phyloP scores from a whole-genome alignment of 2,797 vertebrate species.

The Arnoldichthys spilopterus region DNA sequence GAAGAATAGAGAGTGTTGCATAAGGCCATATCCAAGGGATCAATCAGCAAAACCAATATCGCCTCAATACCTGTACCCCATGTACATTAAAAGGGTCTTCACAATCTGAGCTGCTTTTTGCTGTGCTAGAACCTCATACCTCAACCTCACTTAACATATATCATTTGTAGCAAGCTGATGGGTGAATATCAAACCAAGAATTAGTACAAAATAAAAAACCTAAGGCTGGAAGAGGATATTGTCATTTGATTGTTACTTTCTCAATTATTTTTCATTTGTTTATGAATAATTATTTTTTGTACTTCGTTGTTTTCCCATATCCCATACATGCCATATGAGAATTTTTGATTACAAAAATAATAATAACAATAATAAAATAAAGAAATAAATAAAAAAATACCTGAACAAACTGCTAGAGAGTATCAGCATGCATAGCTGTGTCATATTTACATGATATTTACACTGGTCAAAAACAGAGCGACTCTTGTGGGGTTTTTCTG shows the following conservation, averaged over 20 bases:
- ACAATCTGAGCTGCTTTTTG: slow-evolving; percentile 61
- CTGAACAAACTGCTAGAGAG: slow-evolving; percentile 96
- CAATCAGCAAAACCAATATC: not conserved
- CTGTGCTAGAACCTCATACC: slow-evolving; percentile 73
- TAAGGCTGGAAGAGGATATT: slow-evolving; percentile 10
- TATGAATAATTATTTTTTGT: slow-evolving; percentile 71
- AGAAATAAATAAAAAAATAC: slow-evolving; percentile 74
- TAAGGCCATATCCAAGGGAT: not conserved
- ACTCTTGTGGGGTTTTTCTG: slow-evolving; percentile 65
- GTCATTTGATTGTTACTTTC: slow-evolving; percentile 20
- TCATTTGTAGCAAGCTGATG: slow-evolving; percentile 75
- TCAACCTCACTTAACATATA: slow-evolving; percentile 65
- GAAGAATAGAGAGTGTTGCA: not conserved
- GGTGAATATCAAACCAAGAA: slow-evolving; percentile 76
- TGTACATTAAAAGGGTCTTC: slow-evolving; percentile 1
- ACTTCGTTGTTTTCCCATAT: slow-evolving; percentile 65
- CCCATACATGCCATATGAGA: slow-evolving; percentile 90
- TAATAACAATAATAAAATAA: too few relatives aligned
- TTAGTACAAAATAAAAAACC: slow-evolving; percentile 74
- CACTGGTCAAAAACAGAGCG: slow-evolving; percentile 81
- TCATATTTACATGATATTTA: slow-evolving; percentile 91
- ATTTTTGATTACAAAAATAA: slow-evolving; percentile 87
- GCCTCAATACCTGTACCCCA: not conserved
- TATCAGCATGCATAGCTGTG: slow-evolving; percentile 96
- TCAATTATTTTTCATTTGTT: slow-evolving; percentile 69